Base-by-base conservation (phyloP, 2,888 invertebrate species). In the Sinodicranocentrus sp. region DNA sequence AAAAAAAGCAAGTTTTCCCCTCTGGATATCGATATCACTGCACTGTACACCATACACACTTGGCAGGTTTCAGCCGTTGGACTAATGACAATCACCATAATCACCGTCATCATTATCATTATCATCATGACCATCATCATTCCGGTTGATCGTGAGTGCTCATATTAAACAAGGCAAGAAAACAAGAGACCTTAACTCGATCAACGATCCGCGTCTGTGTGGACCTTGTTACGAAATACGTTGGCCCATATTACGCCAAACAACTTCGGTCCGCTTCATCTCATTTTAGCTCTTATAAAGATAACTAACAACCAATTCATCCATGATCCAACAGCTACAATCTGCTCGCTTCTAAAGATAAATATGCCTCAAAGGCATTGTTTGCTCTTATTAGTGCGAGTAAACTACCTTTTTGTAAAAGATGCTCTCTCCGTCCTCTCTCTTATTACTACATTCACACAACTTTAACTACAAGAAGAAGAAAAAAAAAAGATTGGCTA, bases 11-110 rank as follows among this genome's bases (percentile, higher is more conserved):
- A 59, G 48, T 72, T 68, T 61, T 72, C n/a, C 80, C 82, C 82
- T 72, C 65, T 80, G 80, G 72, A 80, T 33, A 65, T 57, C 26
- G 44, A 43, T 68, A 77, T 61, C 54, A 80, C 44, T 43, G 52
- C 28, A n/a, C n/a, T n/a, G n/a, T n/a, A n/a, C n/a, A n/a, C n/a
- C n/a, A n/a, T n/a, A n/a, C n/a, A 48, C 54, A 82, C 67, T 68
- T 68, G 82, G 23, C 72, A 65, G 67, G 80, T 80, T 80, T 80
- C 43, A 25, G 65, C 72, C 82, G 63, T 75, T 82, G 68, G 67
- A 67, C 80, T 80, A 80, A 80, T 80, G 80, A 80, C 80, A 80
- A 80, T 80, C 72, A 57, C 54, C 72, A 44, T 73, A 72, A 80
- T 73, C 72, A 80, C 44, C 72, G 72, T 67, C 72, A 63, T 79